Percentiles rank a stretch among this genome's conserved stretches.
Conservation (phyloP, 2,113 vertebrate genomes). For the Theristicus caerulescens region DNA sequence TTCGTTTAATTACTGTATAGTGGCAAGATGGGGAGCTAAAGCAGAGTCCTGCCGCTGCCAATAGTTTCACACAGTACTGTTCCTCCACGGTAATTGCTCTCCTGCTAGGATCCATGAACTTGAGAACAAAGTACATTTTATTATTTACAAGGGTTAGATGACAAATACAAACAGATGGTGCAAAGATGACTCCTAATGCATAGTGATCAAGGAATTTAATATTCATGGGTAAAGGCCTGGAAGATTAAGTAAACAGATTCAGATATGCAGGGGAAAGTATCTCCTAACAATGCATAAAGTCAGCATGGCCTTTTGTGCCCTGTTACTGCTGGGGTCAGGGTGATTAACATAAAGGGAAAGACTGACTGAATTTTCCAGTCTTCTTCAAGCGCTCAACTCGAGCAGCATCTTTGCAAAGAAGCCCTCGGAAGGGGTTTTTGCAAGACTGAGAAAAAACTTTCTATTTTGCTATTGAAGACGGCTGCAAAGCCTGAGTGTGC, state of each 20-base stretch:
- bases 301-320: conserved; percentile 30
- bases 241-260: conserved; percentile 58
- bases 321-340: background rate
- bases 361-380: background rate
- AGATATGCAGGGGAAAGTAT: conserved; percentile 43
- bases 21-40: background rate
- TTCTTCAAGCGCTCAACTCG: background rate
- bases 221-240: conserved; percentile 42
- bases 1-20: background rate
- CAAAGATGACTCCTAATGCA: conserved; percentile 63
- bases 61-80: conserved; percentile 24
- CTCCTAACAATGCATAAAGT: conserved; percentile 60
- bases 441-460: background rate
- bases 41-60: background rate
- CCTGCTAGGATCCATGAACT: conserved; percentile 49
- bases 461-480: background rate
- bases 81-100: conserved; percentile 8
- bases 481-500: background rate
- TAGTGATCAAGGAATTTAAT: conserved; percentile 65
- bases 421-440: background rate
- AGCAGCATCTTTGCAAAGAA: background rate
- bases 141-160: conserved; percentile 66
- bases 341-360: background rate
- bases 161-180: conserved; percentile 69
- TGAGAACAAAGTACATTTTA: conserved; percentile 69